A percentile compares a stretch with the other conserved stretches of the same genome.
These are phyloP conservation scores for Amphilophus citrinellus DNA, from an alignment of 2,113 vertebrate genomes.

Conservation along the genomic window DNA sequence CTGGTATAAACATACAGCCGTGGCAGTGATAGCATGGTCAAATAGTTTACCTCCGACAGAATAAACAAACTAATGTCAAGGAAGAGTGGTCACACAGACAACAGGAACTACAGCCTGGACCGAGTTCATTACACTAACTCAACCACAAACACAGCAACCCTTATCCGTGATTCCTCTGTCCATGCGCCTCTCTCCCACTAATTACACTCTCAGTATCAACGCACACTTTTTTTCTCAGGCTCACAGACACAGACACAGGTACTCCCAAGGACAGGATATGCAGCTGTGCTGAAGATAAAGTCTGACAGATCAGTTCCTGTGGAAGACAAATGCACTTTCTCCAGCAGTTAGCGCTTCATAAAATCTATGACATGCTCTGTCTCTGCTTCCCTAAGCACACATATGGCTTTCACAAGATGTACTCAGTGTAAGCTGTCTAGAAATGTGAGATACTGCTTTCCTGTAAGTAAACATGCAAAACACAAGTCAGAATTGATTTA, in stretches of 20 bases:
- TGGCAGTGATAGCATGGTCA: background rate
- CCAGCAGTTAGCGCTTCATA: slow-evolving; percentile 76
- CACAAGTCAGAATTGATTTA: slow-evolving; percentile 2
- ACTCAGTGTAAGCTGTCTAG: slow-evolving; percentile 20
- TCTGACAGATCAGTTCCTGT: slow-evolving; percentile 77
- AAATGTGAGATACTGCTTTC: slow-evolving; percentile 12
- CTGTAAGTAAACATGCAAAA: slow-evolving; percentile 25
- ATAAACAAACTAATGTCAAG: slow-evolving; percentile 5
- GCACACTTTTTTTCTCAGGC: slow-evolving; percentile 1
- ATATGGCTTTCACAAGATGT: slow-evolving; percentile 15
- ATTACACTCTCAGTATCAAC: background rate
- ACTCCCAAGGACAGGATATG: slow-evolving; percentile 38
- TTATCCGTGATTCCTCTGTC: slow-evolving; percentile 2
- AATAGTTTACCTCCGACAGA: background rate
- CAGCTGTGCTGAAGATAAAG: slow-evolving; percentile 61
- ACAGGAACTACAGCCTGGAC: slow-evolving; percentile 53
- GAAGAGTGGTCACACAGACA: slow-evolving; percentile 25
- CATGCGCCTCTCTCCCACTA: background rate
- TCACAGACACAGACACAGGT: slow-evolving; percentile 17
- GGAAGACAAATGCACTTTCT: slow-evolving; percentile 61
- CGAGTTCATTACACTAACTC: slow-evolving; percentile 13
- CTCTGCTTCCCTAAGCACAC: slow-evolving; percentile 17
- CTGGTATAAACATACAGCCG: background rate
- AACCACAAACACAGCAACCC: slow-evolving; percentile 30
- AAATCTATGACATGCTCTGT: slow-evolving; percentile 56